phyloP scores from a whole-genome alignment of 2,888 invertebrate species.

The Laothoe populi region DNA sequence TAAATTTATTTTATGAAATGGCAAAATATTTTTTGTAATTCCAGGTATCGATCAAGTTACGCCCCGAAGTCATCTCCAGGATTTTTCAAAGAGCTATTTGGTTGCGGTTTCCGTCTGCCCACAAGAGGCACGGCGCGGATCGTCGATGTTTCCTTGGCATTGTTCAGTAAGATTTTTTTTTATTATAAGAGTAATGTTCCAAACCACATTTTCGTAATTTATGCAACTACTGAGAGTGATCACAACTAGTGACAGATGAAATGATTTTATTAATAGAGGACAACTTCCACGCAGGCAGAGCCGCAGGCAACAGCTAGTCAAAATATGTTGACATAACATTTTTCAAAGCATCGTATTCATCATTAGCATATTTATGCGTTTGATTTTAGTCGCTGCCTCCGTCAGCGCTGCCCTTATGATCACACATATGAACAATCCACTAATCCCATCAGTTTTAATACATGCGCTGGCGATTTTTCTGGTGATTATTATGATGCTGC shows the following conservation, averaged over 20 bases:
- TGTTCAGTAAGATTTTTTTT: constrained; percentile 60
- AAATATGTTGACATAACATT: no score
- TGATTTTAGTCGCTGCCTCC: constrained; percentile 59
- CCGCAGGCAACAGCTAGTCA: no score
- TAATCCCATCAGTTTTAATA: constrained; percentile 51
- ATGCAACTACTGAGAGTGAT: no score
- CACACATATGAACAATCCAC: constrained; percentile 42
- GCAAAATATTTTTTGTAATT: constrained; percentile 7
- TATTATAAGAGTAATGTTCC: no score
- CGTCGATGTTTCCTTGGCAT: constrained; percentile 49
- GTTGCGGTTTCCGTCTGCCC: constrained; percentile 51
- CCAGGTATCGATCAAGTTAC: constrained; percentile 60
- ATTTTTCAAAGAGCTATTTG: constrained; percentile 54
- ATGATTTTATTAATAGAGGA: no score
- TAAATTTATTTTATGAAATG: no score
- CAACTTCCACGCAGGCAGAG: no score
- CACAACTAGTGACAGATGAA: no score
- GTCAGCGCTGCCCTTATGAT: constrained; percentile 52
- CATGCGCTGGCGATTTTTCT: constrained; percentile 53
- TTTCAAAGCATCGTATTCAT: no score
- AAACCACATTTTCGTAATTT: no score
- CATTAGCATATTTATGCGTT: background rate
- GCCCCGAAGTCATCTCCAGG: constrained; percentile 40
- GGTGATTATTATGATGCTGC: constrained; percentile 62
- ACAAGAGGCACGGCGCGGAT: constrained; percentile 50